Evolutionary conservation across 2,888 invertebrate genomes (phyloP), one percentile per base, ranked within the genome.

Genomic region (Epiblema foenella): DNA sequence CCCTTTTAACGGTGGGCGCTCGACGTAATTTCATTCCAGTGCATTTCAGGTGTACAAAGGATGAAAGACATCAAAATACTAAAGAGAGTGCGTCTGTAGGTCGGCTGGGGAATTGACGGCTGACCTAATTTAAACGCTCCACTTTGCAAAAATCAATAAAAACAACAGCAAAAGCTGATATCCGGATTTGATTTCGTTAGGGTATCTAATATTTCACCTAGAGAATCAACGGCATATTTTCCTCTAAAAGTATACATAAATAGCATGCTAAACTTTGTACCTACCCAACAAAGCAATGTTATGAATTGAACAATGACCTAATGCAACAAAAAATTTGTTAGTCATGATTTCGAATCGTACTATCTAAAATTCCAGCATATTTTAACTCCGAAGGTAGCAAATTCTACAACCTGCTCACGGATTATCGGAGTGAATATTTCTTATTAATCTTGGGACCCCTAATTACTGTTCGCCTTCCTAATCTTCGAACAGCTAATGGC

Each of bases 1-100:
- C 91, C 93, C 75, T 73, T 68, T 75, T 74, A 74, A 72, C 76
- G 74, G 76, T 75, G 76, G 74, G 75, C 76, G 75, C 75, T 68
- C 75, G 77, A 69, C 59, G 63, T 75, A 60, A 77, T 79, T 83
- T 64, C 39, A 83, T 85, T 85, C 78, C 79, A 81, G 77, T 81
- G 78, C 73, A 73, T 68, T 63, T 74, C 54, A 33, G 62, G 54
- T 66, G 68, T 56, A 69, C 56, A 10, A 39, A 54, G 52, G 37
- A 63, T 15, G 15, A 64, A 52, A 20, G 33, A 18, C 63, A 2
- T 51, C 52, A 54, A 64, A 20, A 54, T 54, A n/a, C 37, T 52
- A 52, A 39, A 51, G 49, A 46, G 24, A 46, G 24, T 24, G n/a
- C 3, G 20, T 2, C 10, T 10, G n/a, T 18, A 37, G 18, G 10